phyloP scores from a whole-genome alignment of 2,113 vertebrate genomes.

The Dipodomys merriami region DNA sequence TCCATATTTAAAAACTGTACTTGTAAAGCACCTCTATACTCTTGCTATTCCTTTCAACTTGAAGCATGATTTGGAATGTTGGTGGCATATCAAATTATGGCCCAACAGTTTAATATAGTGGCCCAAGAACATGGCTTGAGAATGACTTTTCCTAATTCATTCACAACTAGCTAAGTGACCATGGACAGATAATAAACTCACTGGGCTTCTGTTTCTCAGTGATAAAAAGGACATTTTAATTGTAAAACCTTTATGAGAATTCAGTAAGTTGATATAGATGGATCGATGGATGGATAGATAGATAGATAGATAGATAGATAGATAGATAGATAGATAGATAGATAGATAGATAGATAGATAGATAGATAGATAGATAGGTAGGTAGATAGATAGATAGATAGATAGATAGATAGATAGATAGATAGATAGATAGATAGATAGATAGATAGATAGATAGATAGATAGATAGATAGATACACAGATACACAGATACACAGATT shows the following conservation, averaged over 20 bases:
- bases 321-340: not conserved
- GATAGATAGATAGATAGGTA: too few relatives aligned
- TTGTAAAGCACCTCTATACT: not conserved
- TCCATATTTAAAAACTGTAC: not conserved
- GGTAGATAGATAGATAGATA: too few relatives aligned
- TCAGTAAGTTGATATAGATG: not conserved
- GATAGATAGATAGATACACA: too few relatives aligned
- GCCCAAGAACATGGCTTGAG: not conserved
- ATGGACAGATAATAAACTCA: not conserved
- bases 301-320: too few relatives aligned
- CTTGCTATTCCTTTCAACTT: not conserved
- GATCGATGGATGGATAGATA: not conserved
- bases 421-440: not conserved
- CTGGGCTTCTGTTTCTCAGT: not conserved
- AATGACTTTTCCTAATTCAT: not conserved
- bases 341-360: not conserved
- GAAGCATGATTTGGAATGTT: not conserved
- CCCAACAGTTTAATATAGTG: not conserved
- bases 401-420: too few relatives aligned
- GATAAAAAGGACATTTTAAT: not conserved
- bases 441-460: not conserved
- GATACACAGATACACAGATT: too few relatives aligned
- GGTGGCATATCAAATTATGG: not conserved
- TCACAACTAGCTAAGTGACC: not conserved
- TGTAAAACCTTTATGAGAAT: not conserved